Evolutionary conservation across 2,888 invertebrate genomes (phyloP).

Genomic region (Sthenelais limicola): DNA sequence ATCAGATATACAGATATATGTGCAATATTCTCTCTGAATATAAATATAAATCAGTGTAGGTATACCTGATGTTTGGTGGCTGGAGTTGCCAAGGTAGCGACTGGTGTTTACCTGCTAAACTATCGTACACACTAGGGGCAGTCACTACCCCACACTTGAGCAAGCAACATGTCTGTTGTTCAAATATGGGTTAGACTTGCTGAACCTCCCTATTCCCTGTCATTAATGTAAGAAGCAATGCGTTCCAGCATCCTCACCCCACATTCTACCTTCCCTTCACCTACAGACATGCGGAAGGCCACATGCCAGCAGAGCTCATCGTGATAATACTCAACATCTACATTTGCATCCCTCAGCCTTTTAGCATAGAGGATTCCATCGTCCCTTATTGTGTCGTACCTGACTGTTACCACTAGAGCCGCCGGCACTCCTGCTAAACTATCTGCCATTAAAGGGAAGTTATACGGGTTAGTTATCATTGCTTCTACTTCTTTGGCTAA

Average conservation of each 20-base stretch:
- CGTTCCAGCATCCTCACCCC: neutral
- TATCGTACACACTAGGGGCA: too few species aligned
- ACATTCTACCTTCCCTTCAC: constrained; percentile 4
- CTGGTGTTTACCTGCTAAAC: too few species aligned
- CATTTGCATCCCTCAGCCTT: neutral
- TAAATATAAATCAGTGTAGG: too few species aligned
- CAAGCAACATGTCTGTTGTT: too few species aligned
- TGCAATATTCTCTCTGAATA: too few species aligned
- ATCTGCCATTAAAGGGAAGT: constrained; percentile 24
- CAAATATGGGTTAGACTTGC: too few species aligned
- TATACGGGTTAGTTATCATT: neutral
- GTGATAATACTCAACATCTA: constrained; percentile 6
- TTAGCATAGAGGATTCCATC: constrained; percentile 5
- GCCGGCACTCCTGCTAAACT: neutral
- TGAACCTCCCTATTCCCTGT: too few species aligned
- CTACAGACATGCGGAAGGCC: neutral
- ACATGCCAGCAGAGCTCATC: constrained; percentile 21
- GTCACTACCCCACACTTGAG: too few species aligned
- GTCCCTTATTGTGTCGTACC: constrained; percentile 8
- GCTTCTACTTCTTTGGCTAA: neutral
- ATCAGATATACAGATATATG: too few species aligned
- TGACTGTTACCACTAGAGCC: constrained; percentile 2
- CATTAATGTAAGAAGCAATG: constrained; percentile 2
- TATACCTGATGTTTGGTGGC: too few species aligned
- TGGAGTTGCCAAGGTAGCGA: too few species aligned